Base-by-base conservation (phyloP, 2,797 vertebrate genomes). In the Leptodactylus fallax region DNA sequence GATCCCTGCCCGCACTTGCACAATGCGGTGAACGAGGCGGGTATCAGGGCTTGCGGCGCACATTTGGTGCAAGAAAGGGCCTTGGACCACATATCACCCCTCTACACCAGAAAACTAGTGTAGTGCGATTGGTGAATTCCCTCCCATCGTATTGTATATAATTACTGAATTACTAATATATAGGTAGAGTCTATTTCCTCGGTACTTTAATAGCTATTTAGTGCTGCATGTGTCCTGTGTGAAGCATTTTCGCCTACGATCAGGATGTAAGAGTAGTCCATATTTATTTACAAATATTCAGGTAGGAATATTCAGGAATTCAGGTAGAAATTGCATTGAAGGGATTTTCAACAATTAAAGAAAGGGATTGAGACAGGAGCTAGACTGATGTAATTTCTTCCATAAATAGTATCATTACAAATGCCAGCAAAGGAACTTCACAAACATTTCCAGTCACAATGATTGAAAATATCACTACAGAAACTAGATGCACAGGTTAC, bases 141-240 rank as follows among this genome's bases (percentile, higher is more conserved):
- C 3, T 17, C 14, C 16, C 58, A 63, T 63, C 63, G 0, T 25
- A n/a, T 67, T 67, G 63, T 25, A 67, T 23, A n/a, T 67, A 67
- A 67, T 25, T 67, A 67, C 63, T 11, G 63, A 67, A 25, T 67
- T 11, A 4, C 63, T 67, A 8, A 7, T n/a, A 9, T 67, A n/a
- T 25, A 67, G 63, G n/a, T 10, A 9, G 8, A 25, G 8, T 12
- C 23, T 7, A 8, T 27, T n/a, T n/a, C n/a, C n/a, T n/a, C n/a
- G n/a, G n/a, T 69, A 69, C 23, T 36, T 55, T 55, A 55, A 78
- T 55, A 78, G 76, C 49, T 78, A 13, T 78, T 55, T 53, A 78
- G 55, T 25, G 76, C 49, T 78, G 9, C 21, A 47, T 19, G 13
- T 45, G 36, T 74, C 71, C 13, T 49, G 21, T 23, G 12, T 55